Base-by-base conservation (phyloP, 2,888 invertebrate species). In the Gryllus longicercus region DNA sequence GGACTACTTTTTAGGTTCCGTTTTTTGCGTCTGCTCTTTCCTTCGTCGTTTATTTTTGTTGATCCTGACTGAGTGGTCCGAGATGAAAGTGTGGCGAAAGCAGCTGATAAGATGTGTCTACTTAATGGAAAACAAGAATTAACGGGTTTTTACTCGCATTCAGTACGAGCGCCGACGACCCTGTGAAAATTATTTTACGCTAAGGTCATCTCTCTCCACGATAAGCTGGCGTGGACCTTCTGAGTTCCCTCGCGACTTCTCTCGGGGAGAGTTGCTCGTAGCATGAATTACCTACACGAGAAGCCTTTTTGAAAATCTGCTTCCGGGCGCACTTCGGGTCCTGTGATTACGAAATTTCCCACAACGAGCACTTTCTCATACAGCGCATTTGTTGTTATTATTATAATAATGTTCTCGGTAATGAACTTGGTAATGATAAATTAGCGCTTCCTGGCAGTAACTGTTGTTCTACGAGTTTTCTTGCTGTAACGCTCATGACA, bases 291-390 rank as follows among this genome's bases (percentile, higher is more conserved):
- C 63, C 63, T 4, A 18, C 63, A 18, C 16, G 63, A 63, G 63
- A 63, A 14, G 63, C 16, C 63, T 63, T 63, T 38, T 38, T 38
- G 4, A 63, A 63, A 63, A 63, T 18, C 16, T n/a, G 63, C 63
- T 63, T 63, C 63, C 63, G 63, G 63, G 63, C 63, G 63, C 8
- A 18, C 8, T 63, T 14, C 16, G n/a, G 14, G 63, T n/a, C n/a
- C 63, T 63, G 63, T n/a, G 63, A 63, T 18, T 63, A 18, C 12
- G n/a, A 63, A n/a, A 18, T 18, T 63, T 63, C 63, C 63, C 63
- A 63, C 63, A 63, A 63, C 63, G n/a, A 63, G 63, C 63, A 18
- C 63, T 63, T n/a, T 63, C 63, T 63, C 63, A 63, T 63, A 63
- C 14, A n/a, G 63, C 63, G 63, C n/a, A 63, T 63, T 63, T 63